phyloP scores from a whole-genome alignment of 30 jellyfish, hydroid and myxozoan species.

The Mastigias papua region DNA sequence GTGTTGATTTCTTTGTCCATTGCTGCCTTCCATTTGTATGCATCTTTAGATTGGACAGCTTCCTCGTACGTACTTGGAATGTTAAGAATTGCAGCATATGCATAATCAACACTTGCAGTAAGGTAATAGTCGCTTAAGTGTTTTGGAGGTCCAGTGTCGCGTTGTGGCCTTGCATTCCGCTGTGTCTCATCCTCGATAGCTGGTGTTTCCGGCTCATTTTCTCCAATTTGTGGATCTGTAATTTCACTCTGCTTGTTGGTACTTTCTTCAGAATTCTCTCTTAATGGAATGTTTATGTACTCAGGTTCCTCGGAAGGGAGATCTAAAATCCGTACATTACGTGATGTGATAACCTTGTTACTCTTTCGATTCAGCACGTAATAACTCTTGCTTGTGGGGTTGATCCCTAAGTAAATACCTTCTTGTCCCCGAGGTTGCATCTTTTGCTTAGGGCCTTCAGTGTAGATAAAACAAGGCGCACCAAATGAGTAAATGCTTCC shows the following conservation, averaged over 20 bases:
- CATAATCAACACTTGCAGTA: slow-evolving; percentile 41
- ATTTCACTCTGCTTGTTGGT: background rate
- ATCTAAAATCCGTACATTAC: slow-evolving; percentile 20
- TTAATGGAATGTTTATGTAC: background rate
- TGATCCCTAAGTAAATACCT: slow-evolving; percentile 57
- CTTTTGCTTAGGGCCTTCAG: slow-evolving; percentile 53
- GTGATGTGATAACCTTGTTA: slow-evolving; percentile 35
- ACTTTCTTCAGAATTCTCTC: background rate
- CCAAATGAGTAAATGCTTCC: slow-evolving; percentile 46
- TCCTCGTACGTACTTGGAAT: slow-evolving; percentile 36
- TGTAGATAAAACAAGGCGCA: slow-evolving; percentile 27
- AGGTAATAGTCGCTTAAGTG: slow-evolving; percentile 8
- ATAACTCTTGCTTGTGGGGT: slow-evolving; percentile 25
- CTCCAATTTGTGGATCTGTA: background rate
- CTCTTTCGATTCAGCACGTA: slow-evolving; percentile 16
- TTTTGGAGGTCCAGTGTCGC: slow-evolving; percentile 39
- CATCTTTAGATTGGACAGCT: slow-evolving; percentile 51
- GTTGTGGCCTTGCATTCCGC: slow-evolving; percentile 22
- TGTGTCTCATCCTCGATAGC: background rate
- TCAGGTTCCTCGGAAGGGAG: slow-evolving; percentile 8
- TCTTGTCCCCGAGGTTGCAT: slow-evolving; percentile 34
- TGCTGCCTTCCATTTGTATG: slow-evolving; percentile 55
- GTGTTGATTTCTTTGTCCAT: slow-evolving; percentile 49
- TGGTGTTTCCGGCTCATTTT: slow-evolving; percentile 5
- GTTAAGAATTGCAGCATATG: slow-evolving; percentile 14